A percentile compares a stretch with the other conserved stretches of the same genome.
Evolutionary conservation across 2,797 vertebrate species (phyloP).

Genomic region (Chloroceryle amazona): DNA sequence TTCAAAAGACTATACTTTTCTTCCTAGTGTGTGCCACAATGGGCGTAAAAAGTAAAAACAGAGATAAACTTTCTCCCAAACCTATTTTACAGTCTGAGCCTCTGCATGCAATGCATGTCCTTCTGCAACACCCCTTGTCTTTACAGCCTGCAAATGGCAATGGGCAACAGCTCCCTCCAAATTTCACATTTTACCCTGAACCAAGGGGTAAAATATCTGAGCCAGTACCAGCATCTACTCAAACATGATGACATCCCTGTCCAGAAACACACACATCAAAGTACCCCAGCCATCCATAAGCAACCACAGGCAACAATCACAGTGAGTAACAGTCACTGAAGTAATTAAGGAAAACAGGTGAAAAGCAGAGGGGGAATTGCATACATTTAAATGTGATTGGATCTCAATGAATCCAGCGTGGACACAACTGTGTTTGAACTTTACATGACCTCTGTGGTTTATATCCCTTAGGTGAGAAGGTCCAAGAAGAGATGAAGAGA

Average conservation of each 20-base stretch:
- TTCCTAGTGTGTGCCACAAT: background rate
- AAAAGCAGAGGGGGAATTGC: background rate
- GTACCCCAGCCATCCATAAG: background rate
- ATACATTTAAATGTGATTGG: background rate
- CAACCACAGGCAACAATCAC: background rate
- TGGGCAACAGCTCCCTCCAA: background rate
- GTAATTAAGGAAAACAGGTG: background rate
- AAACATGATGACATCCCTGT: background rate
- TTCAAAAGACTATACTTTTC: conserved; percentile 37
- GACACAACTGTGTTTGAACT: background rate
- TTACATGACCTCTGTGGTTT: background rate
- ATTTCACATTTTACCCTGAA: background rate
- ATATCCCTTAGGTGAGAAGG: background rate
- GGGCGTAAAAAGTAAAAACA: conserved; percentile 32
- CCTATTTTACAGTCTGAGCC: background rate
- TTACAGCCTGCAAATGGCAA: background rate
- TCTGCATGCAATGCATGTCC: accelerated
- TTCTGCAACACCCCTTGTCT: background rate
- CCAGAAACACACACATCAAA: background rate
- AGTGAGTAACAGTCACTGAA: background rate
- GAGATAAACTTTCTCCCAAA: background rate
- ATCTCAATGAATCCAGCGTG: background rate
- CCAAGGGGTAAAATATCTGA: background rate
- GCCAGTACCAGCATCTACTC: accelerated
- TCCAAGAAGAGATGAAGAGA: background rate